These are phyloP conservation scores for Cephalopholis sonnerati DNA, from an alignment of 2,113 vertebrate species.

Conservation along the genomic window DNA sequence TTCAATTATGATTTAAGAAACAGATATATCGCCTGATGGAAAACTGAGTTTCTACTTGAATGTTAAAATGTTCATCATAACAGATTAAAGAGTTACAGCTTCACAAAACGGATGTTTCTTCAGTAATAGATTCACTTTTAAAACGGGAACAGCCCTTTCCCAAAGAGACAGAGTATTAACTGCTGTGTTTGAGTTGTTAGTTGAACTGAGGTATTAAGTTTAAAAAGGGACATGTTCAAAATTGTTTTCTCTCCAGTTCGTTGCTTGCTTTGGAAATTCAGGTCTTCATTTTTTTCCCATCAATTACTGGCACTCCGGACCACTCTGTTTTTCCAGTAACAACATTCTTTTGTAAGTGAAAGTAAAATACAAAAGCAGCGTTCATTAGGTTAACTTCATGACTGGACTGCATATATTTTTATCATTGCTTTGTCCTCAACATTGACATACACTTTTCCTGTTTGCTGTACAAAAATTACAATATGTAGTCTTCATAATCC, in stretches of 20 bases:
- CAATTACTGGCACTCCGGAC: constrained; percentile 5
- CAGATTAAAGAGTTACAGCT: background rate
- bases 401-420: constrained; percentile 2
- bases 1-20: background rate
- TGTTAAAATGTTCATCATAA: background rate
- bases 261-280: constrained; percentile 44
- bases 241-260: constrained; percentile 18
- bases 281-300: constrained; percentile 6
- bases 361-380: background rate
- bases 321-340: constrained; percentile 38
- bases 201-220: background rate
- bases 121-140: background rate
- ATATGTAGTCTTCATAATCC: background rate
- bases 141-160: background rate
- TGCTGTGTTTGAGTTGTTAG: background rate
- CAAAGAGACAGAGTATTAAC: background rate
- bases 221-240: constrained; percentile 8
- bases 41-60: background rate
- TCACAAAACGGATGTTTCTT: background rate
- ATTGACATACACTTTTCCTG: background rate
- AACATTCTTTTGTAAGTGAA: constrained; percentile 28
- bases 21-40: background rate
- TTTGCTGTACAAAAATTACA: background rate
- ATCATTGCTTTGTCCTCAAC: background rate
- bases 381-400: background rate